Percentiles rank a stretch among this genome's conserved stretches.
phyloP scores from a whole-genome alignment of 2,113 vertebrate genomes.

The Himantopus leucocephalus region DNA sequence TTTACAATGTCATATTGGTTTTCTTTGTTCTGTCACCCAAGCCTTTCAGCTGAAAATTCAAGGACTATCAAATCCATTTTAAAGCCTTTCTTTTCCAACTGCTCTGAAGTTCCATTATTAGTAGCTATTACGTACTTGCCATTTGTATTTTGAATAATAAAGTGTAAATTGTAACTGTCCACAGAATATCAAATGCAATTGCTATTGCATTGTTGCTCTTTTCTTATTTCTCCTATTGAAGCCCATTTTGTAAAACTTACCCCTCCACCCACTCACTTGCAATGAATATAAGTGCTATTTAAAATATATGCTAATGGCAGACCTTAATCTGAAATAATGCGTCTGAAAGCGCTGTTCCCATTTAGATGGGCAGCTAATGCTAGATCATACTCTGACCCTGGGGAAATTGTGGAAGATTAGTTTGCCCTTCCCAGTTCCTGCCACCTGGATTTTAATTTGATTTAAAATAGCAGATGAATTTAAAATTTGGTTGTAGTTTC shows the following conservation, averaged over 20 bases:
- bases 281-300: neutral
- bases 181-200: neutral
- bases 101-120: neutral
- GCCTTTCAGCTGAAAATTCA: neutral
- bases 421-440: neutral
- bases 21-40: neutral
- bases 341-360: neutral
- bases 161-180: neutral
- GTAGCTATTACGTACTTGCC: neutral
- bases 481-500: neutral
- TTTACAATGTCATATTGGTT: neutral
- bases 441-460: neutral
- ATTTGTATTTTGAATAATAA: conserved; percentile 10
- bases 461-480: neutral
- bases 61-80: neutral
- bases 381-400: neutral
- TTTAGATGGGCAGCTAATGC: neutral
- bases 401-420: neutral
- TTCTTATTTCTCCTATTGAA: neutral
- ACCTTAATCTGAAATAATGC: neutral
- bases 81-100: neutral
- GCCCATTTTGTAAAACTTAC: neutral
- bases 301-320: neutral
- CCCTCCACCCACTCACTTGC: fast-evolving
- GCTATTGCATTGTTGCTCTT: neutral